Evolutionary conservation across 2,797 vertebrate species (phyloP).

Genomic region (Threskiornis aethiopicus): DNA sequence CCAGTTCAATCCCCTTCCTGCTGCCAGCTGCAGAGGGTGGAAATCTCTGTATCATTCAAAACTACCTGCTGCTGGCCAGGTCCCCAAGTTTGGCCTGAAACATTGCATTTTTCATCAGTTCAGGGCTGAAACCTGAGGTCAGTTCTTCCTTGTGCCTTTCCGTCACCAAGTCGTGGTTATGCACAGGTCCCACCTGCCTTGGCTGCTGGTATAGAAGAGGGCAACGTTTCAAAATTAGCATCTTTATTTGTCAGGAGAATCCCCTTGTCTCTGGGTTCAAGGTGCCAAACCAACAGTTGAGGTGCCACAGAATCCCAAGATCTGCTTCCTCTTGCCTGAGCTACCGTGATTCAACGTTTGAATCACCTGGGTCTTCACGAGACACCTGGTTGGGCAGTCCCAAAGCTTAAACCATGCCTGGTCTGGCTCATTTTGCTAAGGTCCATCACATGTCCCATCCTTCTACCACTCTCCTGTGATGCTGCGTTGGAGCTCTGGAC

Average conservation of each 20-base stretch:
- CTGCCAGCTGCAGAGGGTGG: not conserved
- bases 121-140: not conserved
- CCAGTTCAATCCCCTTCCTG: not conserved
- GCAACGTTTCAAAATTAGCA: not conserved
- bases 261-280: not conserved
- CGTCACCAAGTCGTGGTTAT: rapidly evolving
- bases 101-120: not conserved
- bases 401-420: not conserved
- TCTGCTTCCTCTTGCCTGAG: not conserved
- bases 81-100: not conserved
- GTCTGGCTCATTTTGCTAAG: not conserved
- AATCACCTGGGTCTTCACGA: not conserved
- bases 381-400: not conserved
- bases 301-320: not conserved
- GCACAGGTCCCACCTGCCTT: not conserved
- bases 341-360: not conserved
- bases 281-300: not conserved
- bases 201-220: not conserved
- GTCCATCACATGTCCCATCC: not conserved
- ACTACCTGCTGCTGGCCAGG: not conserved
- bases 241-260: not conserved
- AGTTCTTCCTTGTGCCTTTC: not conserved
- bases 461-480: not conserved
- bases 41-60: not conserved
- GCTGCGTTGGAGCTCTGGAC: not conserved